These are phyloP conservation scores for Cheumatopsyche charites DNA, from an alignment of 1,140 invertebrate species.

Conservation along the genomic window DNA sequence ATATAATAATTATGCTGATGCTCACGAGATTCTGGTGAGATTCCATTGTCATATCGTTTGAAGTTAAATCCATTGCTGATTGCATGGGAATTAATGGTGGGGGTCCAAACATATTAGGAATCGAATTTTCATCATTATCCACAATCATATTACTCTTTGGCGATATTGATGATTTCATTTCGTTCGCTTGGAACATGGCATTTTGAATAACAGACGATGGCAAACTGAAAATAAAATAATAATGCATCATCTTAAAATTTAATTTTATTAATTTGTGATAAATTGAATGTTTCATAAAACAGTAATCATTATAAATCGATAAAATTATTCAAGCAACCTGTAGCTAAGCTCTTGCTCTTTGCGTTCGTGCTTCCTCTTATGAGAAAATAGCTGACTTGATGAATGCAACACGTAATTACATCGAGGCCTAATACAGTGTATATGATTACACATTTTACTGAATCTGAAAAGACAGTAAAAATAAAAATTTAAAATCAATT, in stretches of 20 bases:
- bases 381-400: slow-evolving; percentile 95
- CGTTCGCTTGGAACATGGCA: slow-evolving; percentile 58
- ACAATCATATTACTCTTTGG: slow-evolving; percentile 34
- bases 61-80: slow-evolving; percentile 55
- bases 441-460: slow-evolving; percentile 95
- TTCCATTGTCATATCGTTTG: slow-evolving; percentile 47
- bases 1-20: neutral
- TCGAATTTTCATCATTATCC: slow-evolving; percentile 32
- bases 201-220: slow-evolving; percentile 59
- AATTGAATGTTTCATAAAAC: slow-evolving; percentile 6
- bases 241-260: neutral
- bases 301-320: slow-evolving; percentile 14
- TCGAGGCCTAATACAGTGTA: slow-evolving; percentile 94
- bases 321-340: slow-evolving; percentile 51
- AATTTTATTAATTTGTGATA: slow-evolving; percentile 6
- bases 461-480: slow-evolving; percentile 61
- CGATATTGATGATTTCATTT: slow-evolving; percentile 49
- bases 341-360: slow-evolving; percentile 79
- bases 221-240: slow-evolving; percentile 50
- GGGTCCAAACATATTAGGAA: slow-evolving; percentile 20
- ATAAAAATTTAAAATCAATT: neutral
- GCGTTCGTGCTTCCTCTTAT: slow-evolving; percentile 96
- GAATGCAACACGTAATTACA: slow-evolving; percentile 97
- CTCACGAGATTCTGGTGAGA: slow-evolving; percentile 40
- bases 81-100: slow-evolving; percentile 32